Percentiles rank a stretch among this genome's conserved stretches.
phyloP scores from a whole-genome alignment of 64 coral and sea anemone genomes.

The Dendrophyllia cribrosa region DNA sequence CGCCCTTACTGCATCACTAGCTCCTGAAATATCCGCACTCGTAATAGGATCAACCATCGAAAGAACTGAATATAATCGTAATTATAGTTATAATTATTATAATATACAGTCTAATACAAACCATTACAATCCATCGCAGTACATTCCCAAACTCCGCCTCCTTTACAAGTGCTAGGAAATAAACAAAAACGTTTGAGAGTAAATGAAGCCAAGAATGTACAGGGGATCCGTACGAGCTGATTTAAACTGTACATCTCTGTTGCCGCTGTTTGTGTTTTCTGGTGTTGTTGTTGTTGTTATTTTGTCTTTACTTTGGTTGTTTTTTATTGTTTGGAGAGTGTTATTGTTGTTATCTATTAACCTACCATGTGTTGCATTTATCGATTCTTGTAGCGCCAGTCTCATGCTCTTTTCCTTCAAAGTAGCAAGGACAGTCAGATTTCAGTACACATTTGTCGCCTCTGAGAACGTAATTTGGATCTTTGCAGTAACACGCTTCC shows the following conservation, averaged over 20 bases:
- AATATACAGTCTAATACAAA: conserved; percentile 28
- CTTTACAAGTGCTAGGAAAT: conserved; percentile 77
- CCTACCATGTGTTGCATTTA: conserved; percentile 87
- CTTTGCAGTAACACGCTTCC: conserved; percentile 87
- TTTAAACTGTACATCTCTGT: no score
- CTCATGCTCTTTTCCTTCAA: conserved; percentile 65
- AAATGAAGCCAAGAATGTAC: no score
- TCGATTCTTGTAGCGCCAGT: conserved; percentile 51
- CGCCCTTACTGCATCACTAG: no score
- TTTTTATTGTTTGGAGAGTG: no score
- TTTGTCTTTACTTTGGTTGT: no score
- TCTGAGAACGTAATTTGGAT: conserved; percentile 63
- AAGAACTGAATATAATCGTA: no score
- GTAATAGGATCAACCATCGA: no score
- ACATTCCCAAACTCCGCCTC: conserved; percentile 86
- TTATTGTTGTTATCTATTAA: background rate
- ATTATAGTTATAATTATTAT: background rate
- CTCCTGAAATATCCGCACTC: no score
- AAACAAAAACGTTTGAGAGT: background rate
- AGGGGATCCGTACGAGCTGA: no score
- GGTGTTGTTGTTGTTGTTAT: no score
- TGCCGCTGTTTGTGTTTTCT: no score
- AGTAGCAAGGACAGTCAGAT: conserved; percentile 72
- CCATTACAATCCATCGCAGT: conserved; percentile 78
- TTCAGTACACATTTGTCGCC: conserved; percentile 76